Base-by-base conservation (phyloP, 2,888 invertebrate species). In the Rhagium mordax region DNA sequence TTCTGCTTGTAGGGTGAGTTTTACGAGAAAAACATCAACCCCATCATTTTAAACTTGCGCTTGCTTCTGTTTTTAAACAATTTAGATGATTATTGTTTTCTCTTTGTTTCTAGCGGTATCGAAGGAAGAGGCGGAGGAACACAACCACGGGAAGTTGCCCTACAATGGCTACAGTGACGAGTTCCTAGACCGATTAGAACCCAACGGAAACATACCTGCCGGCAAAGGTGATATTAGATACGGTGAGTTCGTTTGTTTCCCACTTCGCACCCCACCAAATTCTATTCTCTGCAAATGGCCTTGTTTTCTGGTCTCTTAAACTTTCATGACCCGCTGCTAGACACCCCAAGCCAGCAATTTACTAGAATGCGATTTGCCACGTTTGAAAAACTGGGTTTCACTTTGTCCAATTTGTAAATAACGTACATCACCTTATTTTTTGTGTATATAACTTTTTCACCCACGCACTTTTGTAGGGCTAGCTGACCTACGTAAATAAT, bases 151-250 rank as follows among this genome's bases (percentile, higher is more conserved):
- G 87, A 96, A 95, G 91, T 92, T 96, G 88, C 93, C 95, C 79
- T 96, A 95, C 90, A 96, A 96, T 90, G 96, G 96, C 81, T 97
- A 96, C 91, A 96, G 96, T 72, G 96, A 96, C 86, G 96, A 97
- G 91, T 97, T 95, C 90, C 93, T 97, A 88, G 96, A 97, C 89
- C 92, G 96, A 87, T 92, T 96, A 86, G 97, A 97, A 90, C 96
- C 95, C 86, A 97, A 96, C 90, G 96, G 96, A 86, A 97, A 96
- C 91, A 96, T 96, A 90, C 96, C 94, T 85, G 93, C 93, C 88
- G 95, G 95, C 87, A 96, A 96, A 90, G 91, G 92, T 82, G 93
- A 94, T 88, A 91, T 92, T 88, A 90, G 91, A 90, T 93, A 92
- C 87, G 93, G 93, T 92, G 83, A 88, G 89, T 85, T 20, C 29